Evolutionary conservation across 2,113 vertebrate genomes (phyloP).

Genomic region (Corythornis madagascariensis): DNA sequence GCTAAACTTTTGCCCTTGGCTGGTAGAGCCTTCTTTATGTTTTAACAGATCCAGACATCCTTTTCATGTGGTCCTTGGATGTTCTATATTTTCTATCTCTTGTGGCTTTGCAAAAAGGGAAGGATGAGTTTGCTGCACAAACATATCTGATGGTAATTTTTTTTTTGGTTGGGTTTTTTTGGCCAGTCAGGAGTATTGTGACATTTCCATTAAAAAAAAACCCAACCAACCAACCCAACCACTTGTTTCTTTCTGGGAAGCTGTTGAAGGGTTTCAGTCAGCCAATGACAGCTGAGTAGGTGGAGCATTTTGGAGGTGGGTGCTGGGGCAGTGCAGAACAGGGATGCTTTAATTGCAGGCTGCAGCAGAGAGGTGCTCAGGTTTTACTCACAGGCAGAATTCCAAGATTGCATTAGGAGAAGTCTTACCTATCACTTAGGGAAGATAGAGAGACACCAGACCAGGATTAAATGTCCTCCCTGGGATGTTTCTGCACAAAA

Average conservation of each 20-base stretch:
- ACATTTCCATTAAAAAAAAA: not conserved
- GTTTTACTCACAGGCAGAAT: not conserved
- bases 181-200: slow-evolving; percentile 39
- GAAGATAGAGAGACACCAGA: not conserved
- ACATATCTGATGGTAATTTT: slow-evolving; percentile 39
- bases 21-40: slow-evolving; percentile 52
- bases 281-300: not conserved
- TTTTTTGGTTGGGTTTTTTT: not conserved
- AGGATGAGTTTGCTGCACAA: slow-evolving; percentile 53
- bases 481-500: not conserved
- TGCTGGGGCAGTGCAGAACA: not conserved
- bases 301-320: not conserved
- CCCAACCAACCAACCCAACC: not conserved
- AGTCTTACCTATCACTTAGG: not conserved
- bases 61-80: slow-evolving; percentile 68
- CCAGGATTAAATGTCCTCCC: not conserved
- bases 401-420: not conserved
- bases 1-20: slow-evolving; percentile 70
- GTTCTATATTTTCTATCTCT: slow-evolving; percentile 66
- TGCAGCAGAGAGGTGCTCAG: not conserved
- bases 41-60: slow-evolving; percentile 55
- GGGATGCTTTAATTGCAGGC: not conserved
- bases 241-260: not conserved
- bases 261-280: not conserved
- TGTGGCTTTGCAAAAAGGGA: slow-evolving; percentile 61